phyloP scores from a whole-genome alignment of 2,888 invertebrate genomes.

The Ypsolopha scabrella region DNA sequence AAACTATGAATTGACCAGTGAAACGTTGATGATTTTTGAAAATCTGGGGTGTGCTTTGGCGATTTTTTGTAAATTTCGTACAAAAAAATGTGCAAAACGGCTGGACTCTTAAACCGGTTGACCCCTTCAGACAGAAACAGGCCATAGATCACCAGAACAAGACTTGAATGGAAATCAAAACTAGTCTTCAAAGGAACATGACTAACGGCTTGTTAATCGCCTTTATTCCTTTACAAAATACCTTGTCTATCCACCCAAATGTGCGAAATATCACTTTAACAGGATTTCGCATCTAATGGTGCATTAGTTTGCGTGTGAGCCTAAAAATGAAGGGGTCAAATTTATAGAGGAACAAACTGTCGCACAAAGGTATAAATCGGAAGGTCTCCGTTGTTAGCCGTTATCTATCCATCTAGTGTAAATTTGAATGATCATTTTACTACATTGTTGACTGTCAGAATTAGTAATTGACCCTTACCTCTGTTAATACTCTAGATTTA shows the following conservation, averaged over 20 bases:
- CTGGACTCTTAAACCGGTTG: conserved; percentile 2
- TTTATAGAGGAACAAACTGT: background rate
- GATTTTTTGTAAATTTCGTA: background rate
- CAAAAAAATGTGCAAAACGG: background rate
- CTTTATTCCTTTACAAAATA: conserved; percentile 28
- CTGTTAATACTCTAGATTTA: no score
- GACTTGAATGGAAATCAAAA: conserved; percentile 25
- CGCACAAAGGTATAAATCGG: background rate
- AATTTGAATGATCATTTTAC: background rate
- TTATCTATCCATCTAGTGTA: background rate
- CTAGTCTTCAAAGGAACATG: conserved; percentile 27
- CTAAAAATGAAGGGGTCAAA: conserved; percentile 1
- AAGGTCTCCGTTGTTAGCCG: background rate
- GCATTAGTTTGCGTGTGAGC: conserved; percentile 20
- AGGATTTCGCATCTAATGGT: conserved; percentile 19
- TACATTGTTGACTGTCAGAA: background rate
- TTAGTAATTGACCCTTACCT: background rate
- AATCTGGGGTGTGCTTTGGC: background rate
- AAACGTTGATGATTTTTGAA: background rate
- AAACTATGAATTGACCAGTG: background rate
- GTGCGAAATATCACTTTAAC: conserved; percentile 42
- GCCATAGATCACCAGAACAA: conserved; percentile 30
- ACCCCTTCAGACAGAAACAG: conserved; percentile 6
- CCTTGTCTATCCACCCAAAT: conserved; percentile 23
- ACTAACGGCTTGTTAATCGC: conserved; percentile 57